phyloP scores from a whole-genome alignment of 1,140 invertebrate genomes.

The Melitaea cinxia region DNA sequence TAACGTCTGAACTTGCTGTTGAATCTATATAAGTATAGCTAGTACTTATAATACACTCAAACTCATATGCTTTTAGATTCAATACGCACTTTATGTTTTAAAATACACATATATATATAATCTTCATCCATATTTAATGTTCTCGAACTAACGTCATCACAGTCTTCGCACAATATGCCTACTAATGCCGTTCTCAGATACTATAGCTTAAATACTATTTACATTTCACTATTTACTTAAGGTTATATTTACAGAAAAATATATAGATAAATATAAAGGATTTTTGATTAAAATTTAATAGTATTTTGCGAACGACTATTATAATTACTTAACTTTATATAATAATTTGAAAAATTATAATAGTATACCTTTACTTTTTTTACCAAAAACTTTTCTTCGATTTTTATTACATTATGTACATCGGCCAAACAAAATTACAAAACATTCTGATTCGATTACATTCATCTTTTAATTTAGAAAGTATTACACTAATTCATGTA shows the following conservation, averaged over 20 bases:
- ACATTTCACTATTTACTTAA: slow-evolving; percentile 13
- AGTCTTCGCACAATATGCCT: slow-evolving; percentile 71
- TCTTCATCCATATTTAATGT: slow-evolving; percentile 18
- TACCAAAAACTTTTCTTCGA: no score
- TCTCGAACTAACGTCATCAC: slow-evolving; percentile 63
- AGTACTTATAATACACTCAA: slow-evolving; percentile 6
- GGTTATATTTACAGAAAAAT: slow-evolving; percentile 25
- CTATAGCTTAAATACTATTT: slow-evolving; percentile 31
- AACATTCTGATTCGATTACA: no score
- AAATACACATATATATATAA: no score
- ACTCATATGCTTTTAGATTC: slow-evolving; percentile 8
- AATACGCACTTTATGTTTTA: slow-evolving; percentile 5
- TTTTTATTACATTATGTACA: no score
- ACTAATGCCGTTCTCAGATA: slow-evolving; percentile 35
- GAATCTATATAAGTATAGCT: slow-evolving; percentile 13
- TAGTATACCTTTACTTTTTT: no score
- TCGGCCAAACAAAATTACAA: no score
- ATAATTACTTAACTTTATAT: neutral
- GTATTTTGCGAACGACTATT: neutral
- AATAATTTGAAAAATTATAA: neutral
- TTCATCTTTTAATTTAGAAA: no score
- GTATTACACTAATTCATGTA: no score
- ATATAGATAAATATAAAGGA: neutral
- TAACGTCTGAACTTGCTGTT: slow-evolving; percentile 40
- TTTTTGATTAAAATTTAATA: neutral